Conservation (phyloP, 1,140 invertebrate genomes). For the Zaprionus capensis region DNA sequence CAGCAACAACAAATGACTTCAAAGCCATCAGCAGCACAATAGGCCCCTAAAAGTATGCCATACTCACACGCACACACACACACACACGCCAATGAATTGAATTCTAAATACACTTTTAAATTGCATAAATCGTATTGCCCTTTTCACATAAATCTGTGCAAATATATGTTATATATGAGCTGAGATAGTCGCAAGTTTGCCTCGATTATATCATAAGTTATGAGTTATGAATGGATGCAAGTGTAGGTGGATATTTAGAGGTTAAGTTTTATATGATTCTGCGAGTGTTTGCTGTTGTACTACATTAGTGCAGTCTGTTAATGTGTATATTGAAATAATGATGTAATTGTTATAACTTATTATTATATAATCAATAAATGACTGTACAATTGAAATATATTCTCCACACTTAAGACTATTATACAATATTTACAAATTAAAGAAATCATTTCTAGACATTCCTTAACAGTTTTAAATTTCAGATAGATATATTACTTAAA, state of each 20-base stretch:
- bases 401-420: no score
- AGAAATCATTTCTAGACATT: background rate
- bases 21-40: constrained; percentile 2
- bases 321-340: no score
- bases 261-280: background rate
- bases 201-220: background rate
- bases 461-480: no score
- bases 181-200: background rate
- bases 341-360: background rate
- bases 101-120: constrained; percentile 5
- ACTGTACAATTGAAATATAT: no score
- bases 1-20: constrained; percentile 15
- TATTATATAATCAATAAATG: no score
- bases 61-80: background rate
- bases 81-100: background rate
- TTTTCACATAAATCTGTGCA: constrained; percentile 1
- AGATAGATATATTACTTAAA: no score
- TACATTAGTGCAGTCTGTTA: no score
- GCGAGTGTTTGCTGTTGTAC: no score
- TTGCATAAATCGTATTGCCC: background rate
- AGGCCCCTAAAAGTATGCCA: constrained; percentile 35
- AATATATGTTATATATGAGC: background rate
- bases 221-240: background rate
- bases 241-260: background rate
- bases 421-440: no score